Conservation (phyloP, 1,140 invertebrate species). For the Zaprionus davidi region DNA sequence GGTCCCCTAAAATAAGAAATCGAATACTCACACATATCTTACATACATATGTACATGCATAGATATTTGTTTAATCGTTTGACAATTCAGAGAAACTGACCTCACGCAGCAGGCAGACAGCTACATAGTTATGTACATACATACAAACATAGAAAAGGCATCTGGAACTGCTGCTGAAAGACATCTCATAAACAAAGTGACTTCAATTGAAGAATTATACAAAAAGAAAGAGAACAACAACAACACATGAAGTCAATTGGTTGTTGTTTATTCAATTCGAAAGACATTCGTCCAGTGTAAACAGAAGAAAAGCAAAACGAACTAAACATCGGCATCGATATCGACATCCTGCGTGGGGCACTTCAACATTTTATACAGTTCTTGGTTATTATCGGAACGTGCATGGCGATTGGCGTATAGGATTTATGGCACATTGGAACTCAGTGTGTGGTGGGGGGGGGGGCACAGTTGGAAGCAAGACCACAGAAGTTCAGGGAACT, state of each 20-base stretch:
- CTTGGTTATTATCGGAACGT: conserved; percentile 65
- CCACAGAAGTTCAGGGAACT: background rate
- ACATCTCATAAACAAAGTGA: conserved; percentile 61
- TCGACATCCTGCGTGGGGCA: conserved; percentile 52
- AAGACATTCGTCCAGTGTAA: conserved; percentile 40
- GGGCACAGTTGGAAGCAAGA: background rate
- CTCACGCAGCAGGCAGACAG: conserved; percentile 46
- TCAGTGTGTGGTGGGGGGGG: conserved; percentile 34
- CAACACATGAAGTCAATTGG: conserved; percentile 48
- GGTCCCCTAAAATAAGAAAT: background rate
- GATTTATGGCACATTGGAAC: conserved; percentile 62
- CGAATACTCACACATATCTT: background rate
- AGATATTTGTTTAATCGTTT: conserved; percentile 16
- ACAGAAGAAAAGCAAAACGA: conserved; percentile 35
- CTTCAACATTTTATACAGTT: conserved; percentile 42
- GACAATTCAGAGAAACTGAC: conserved; percentile 62
- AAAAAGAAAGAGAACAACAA: conserved; percentile 16
- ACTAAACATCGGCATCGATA: conserved; percentile 3
- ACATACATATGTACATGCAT: too few species aligned
- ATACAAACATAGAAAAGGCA: background rate
- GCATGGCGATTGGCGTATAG: conserved; percentile 63
- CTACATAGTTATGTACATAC: background rate
- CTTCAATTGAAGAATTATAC: conserved; percentile 67
- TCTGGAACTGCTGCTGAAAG: conserved; percentile 11
- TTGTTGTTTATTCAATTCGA: conserved; percentile 36